Conservation (phyloP, 2,888 invertebrate species). For the Apamea epomidion region DNA sequence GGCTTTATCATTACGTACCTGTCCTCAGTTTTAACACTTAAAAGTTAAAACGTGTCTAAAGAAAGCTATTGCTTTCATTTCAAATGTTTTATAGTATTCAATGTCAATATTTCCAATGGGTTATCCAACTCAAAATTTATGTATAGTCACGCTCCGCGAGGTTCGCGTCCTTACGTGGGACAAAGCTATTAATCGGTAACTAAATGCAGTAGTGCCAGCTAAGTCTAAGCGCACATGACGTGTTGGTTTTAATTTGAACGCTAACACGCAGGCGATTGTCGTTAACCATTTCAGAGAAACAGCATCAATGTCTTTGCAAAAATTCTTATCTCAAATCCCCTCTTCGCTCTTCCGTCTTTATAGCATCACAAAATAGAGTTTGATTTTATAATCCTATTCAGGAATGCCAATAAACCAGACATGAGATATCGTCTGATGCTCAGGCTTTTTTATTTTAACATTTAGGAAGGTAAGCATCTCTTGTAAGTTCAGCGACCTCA, state of each 20-base stretch:
- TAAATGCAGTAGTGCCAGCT: conserved; percentile 56
- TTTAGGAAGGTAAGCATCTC: background rate
- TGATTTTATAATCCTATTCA: conserved; percentile 3
- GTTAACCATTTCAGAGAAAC: conserved; percentile 28
- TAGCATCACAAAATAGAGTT: background rate
- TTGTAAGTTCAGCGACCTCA: conserved; percentile 25
- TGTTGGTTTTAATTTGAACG: conserved; percentile 37
- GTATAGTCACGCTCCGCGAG: conserved; percentile 58
- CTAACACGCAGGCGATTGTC: background rate
- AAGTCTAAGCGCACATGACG: conserved; percentile 18
- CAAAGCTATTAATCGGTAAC: conserved; percentile 55
- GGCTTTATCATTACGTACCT: conserved; percentile 82
- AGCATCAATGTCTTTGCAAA: background rate
- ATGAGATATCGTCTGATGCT: background rate
- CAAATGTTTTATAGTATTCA: conserved; percentile 64
- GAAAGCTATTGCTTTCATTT: conserved; percentile 67
- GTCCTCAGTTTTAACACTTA: conserved; percentile 68
- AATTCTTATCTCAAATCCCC: background rate
- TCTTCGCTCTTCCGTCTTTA: background rate
- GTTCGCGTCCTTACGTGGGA: conserved; percentile 37
- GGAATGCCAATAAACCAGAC: conserved; percentile 6
- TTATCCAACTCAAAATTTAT: conserved; percentile 59
- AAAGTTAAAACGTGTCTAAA: conserved; percentile 63
- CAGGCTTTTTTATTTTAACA: background rate
- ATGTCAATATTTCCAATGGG: conserved; percentile 62